Base-by-base conservation (phyloP, 2,888 invertebrate species). In the Leptothorax acervorum region DNA sequence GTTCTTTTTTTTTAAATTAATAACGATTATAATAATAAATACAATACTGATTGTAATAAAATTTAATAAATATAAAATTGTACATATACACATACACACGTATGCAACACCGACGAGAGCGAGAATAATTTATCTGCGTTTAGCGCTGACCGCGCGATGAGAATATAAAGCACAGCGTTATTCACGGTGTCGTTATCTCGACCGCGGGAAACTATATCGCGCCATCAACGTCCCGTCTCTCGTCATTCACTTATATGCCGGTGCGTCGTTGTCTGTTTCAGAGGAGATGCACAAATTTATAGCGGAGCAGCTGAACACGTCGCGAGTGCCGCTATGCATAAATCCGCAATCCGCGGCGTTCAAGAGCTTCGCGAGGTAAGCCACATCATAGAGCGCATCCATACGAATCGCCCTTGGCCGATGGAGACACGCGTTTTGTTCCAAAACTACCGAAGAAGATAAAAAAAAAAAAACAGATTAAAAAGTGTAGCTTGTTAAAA, bases 241-340 rank as follows among this genome's bases (percentile, higher is more conserved):
- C 23, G 48, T 48, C 28, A 48, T 48, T 73, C 12, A 82, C 66
- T 88, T 63, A 90, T n/a, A 55, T 45, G 15, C 15, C 35, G 31
- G 68, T 85, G 63, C 57, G 31, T 86, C 85, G 90, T 94, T 93
- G 90, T 91, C 86, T 92, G 90, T 96, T 96, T 85, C 97, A 98
- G 99, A 99, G 96, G 99, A 99, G 96, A 98, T 99, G 97, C 99
- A 99, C 97, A 98, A 98, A 96, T 99, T 99, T 96, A 99, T 99
- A 95, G 98, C 98, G 94, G 99, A 99, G 95, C 99, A 99, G 95
- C 96, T 98, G 95, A 98, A 98, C 95, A 98, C 98, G 94, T 98
- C 98, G 94, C 97, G 99, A 92, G 99, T 99, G 93, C 99, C 99
- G 91, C 96, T 99, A 93, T 99, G 99, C 96, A 99, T 99, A 96